Conservation (phyloP, 2,113 vertebrate species). For the Eulemur macaco region DNA sequence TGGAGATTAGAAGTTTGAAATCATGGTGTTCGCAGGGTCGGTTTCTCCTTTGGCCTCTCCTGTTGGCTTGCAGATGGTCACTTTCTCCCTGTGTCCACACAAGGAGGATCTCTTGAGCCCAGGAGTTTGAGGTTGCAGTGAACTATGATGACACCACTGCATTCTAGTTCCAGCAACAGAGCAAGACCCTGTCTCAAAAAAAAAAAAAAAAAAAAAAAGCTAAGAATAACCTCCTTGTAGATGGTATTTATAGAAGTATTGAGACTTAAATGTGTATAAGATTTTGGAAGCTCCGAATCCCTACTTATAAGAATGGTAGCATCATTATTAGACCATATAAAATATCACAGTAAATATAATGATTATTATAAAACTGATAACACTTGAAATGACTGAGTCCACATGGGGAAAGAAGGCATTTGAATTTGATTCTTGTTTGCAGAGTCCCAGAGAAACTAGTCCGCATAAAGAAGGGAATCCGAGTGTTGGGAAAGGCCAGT, state of each 20-base stretch:
- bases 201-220: too few relatives aligned
- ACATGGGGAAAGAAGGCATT: neutral
- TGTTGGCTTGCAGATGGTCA: neutral
- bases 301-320: neutral
- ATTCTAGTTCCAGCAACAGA: too few relatives aligned
- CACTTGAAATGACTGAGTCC: neutral
- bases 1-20: neutral
- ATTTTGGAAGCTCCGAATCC: neutral
- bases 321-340: neutral
- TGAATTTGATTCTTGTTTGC: neutral
- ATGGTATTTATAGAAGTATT: too few relatives aligned
- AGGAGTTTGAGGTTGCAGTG: too few relatives aligned
- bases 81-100: neutral
- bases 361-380: neutral
- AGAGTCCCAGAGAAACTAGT: neutral
- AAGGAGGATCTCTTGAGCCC: too few relatives aligned
- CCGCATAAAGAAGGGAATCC: neutral
- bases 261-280: neutral
- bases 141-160: too few relatives aligned
- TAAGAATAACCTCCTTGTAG: neutral
- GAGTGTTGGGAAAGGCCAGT: neutral
- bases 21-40: neutral
- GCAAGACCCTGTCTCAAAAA: too few relatives aligned
- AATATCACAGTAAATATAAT: neutral
- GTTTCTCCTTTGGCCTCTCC: neutral